A percentile compares a stretch with the other conserved stretches of the same genome.
Conservation (phyloP, 2,113 vertebrate species). For the Lophotis ruficrista region DNA sequence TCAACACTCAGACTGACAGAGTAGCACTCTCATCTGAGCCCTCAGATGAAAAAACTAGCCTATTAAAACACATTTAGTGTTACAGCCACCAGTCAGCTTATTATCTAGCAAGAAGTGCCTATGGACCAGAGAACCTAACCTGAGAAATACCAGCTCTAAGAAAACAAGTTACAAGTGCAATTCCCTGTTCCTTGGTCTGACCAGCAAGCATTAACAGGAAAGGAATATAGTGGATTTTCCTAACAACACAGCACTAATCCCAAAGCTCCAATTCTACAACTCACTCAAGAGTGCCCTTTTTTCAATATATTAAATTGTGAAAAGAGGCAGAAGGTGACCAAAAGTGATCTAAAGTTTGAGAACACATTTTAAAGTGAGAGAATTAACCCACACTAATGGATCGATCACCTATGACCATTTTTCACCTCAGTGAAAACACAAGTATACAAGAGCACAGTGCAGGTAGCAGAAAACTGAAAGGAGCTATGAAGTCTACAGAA, state of each 20-base stretch:
- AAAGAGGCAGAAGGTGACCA: not conserved
- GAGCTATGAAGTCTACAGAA: not conserved
- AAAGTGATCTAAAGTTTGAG: not conserved
- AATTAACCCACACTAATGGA: not conserved
- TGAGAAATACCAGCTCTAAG: not conserved
- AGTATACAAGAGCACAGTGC: rapidly evolving
- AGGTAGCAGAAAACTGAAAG: not conserved
- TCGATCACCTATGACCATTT: not conserved
- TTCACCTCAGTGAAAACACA: not conserved
- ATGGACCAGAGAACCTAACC: not conserved
- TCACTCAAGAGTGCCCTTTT: rapidly evolving
- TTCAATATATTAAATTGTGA: not conserved
- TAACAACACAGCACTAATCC: not conserved
- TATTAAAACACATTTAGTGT: not conserved
- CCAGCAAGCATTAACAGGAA: not conserved
- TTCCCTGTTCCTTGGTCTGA: not conserved
- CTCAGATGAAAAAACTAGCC: not conserved
- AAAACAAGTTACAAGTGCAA: not conserved
- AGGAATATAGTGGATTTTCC: not conserved
- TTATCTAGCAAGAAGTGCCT: not conserved
- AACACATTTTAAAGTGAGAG: not conserved
- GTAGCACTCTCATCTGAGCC: not conserved
- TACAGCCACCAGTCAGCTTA: not conserved
- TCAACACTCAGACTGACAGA: not conserved
- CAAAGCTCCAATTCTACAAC: not conserved